phyloP scores from a whole-genome alignment of 2,113 vertebrate species.

The Brachypteracias leptosomus region DNA sequence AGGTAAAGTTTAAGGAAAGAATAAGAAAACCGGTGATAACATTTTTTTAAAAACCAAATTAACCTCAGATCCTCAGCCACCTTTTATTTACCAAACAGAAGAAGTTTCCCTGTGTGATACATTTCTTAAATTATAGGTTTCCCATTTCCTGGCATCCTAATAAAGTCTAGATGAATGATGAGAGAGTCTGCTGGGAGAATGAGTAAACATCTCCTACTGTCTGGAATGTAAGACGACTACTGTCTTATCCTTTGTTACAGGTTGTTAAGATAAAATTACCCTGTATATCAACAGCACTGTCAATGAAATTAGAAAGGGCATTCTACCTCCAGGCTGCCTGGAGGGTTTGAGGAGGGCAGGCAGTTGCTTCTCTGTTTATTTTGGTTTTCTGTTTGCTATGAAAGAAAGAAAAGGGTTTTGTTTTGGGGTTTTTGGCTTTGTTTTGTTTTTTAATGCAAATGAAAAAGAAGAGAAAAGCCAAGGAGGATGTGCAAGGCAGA shows the following conservation, averaged over 20 bases:
- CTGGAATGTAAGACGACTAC: conserved; percentile 71
- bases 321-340: conserved; percentile 28
- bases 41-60: not conserved
- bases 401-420: not conserved
- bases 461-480: not conserved
- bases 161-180: conserved; percentile 70
- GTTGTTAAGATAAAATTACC: conserved; percentile 77
- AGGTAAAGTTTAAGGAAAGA: not conserved
- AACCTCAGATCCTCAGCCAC: not conserved
- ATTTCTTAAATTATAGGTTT: conserved; percentile 67
- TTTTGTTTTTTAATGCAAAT: not conserved
- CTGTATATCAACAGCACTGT: conserved; percentile 66
- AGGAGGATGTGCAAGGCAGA: not conserved
- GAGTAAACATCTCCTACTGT: conserved; percentile 75
- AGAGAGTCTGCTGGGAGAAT: conserved; percentile 65
- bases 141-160: conserved; percentile 55
- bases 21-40: not conserved
- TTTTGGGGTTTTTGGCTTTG: not conserved
- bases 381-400: not conserved
- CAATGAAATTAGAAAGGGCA: conserved; percentile 69
- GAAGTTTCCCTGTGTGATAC: conserved; percentile 14
- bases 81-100: conserved; percentile 51
- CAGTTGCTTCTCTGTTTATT: conserved; percentile 34
- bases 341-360: not conserved
- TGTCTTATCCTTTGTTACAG: conserved; percentile 75